Conservation (phyloP, 2,888 invertebrate species). For the Acleris sparsana region DNA sequence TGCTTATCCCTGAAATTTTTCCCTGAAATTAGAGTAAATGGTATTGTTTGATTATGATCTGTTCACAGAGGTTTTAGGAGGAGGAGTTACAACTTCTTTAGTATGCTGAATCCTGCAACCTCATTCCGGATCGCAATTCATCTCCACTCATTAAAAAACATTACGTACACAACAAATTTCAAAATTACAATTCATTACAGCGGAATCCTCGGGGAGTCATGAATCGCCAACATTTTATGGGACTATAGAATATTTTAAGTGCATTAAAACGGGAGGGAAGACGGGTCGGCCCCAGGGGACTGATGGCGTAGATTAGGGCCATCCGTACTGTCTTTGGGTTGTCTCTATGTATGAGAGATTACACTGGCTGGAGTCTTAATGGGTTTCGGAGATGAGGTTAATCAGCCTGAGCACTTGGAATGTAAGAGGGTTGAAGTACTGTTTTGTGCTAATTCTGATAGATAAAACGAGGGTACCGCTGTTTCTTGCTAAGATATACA, state of each 20-base stretch:
- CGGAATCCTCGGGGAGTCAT: constrained; percentile 57
- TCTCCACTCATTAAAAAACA: not conserved
- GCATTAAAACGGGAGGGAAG: constrained; percentile 56
- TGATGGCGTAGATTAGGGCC: constrained; percentile 29
- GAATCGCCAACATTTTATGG: constrained; percentile 72
- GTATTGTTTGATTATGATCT: too few relatives aligned
- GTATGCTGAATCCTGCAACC: not conserved
- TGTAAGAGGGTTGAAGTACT: constrained; percentile 12
- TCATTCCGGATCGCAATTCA: not conserved
- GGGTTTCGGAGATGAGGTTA: constrained; percentile 30
- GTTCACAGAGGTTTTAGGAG: too few relatives aligned
- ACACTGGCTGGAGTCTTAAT: constrained; percentile 30
- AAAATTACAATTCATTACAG: constrained; percentile 40
- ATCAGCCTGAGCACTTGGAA: constrained; percentile 22
- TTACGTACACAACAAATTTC: constrained; percentile 1
- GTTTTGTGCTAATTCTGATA: constrained; percentile 20
- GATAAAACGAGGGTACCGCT: too few relatives aligned
- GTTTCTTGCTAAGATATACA: too few relatives aligned
- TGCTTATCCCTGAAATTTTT: too few relatives aligned
- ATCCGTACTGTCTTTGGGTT: constrained; percentile 32
- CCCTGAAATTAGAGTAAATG: too few relatives aligned
- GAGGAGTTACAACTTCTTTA: too few relatives aligned
- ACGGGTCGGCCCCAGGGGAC: constrained; percentile 40
- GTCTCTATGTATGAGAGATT: constrained; percentile 36
- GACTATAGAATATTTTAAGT: constrained; percentile 76